Conservation (phyloP, 2,888 invertebrate species). For the Polydrusus pterygomalis region DNA sequence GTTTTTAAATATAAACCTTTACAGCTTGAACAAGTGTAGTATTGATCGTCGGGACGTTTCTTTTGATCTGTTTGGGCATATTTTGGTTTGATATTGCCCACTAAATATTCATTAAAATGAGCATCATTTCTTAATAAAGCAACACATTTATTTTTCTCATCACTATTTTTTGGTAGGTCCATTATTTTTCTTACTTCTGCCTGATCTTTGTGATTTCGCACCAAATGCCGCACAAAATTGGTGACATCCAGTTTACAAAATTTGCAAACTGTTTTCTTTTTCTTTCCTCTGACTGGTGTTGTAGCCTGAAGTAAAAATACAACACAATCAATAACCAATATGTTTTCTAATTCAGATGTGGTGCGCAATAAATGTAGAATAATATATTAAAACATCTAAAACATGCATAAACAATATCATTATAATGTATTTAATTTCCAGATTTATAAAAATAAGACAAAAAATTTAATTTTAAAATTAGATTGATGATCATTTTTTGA, state of each 20-base stretch:
- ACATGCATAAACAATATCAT: neutral
- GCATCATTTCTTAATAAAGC: slow-evolving; percentile 11
- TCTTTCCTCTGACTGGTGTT: neutral
- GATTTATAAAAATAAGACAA: neutral
- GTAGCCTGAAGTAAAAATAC: slow-evolving; percentile 2
- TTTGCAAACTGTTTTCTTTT: slow-evolving; percentile 4
- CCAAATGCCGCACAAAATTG: slow-evolving; percentile 14
- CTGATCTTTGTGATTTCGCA: slow-evolving; percentile 7
- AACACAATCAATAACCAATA: neutral
- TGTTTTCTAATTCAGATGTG: neutral
- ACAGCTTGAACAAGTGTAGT: slow-evolving; percentile 51
- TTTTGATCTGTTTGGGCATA: slow-evolving; percentile 27
- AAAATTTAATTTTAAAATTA: neutral
- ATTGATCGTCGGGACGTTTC: slow-evolving; percentile 32
- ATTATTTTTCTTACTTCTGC: slow-evolving; percentile 6
- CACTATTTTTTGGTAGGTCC: slow-evolving; percentile 11
- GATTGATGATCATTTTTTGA: neutral
- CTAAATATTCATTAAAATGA: slow-evolving; percentile 50
- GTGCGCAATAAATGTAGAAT: neutral
- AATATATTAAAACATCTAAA: too few relatives aligned
- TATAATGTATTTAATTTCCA: neutral
- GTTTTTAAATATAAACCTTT: slow-evolving; percentile 45
- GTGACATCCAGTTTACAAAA: slow-evolving; percentile 8
- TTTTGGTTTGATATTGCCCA: slow-evolving; percentile 48
- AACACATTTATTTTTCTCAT: neutral